Evolutionary conservation across 2,888 invertebrate species (phyloP).

Genomic region (Hirtodrosophila cameraria): DNA sequence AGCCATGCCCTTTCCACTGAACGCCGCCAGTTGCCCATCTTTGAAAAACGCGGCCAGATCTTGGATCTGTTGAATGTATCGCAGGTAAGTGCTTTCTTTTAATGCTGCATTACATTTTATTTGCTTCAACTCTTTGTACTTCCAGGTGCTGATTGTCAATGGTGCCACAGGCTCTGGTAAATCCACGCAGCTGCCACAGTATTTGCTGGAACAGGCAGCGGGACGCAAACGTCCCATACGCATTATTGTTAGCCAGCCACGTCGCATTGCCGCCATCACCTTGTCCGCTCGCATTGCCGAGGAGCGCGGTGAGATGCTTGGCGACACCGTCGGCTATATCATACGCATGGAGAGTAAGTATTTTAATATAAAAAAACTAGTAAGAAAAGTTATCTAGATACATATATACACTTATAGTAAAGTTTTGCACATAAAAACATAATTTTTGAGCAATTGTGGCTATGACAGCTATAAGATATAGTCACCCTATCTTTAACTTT

Average conservation of each 20-base stretch:
- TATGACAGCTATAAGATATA: too few species aligned
- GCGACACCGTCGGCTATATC: slow-evolving; percentile 93
- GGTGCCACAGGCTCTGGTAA: slow-evolving; percentile 97
- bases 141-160: slow-evolving; percentile 89
- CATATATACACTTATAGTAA: too few species aligned
- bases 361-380: too few species aligned
- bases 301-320: slow-evolving; percentile 89
- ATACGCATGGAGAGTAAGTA: slow-evolving; percentile 91
- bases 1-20: slow-evolving; percentile 49
- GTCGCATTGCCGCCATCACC: slow-evolving; percentile 94
- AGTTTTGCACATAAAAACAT: too few species aligned
- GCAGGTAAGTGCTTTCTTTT: slow-evolving; percentile 71
- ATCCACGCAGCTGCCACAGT: slow-evolving; percentile 98
- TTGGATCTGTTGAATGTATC: slow-evolving; percentile 53
- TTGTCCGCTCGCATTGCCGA: slow-evolving; percentile 93
- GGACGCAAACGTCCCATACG: slow-evolving; percentile 88
- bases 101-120: too few species aligned
- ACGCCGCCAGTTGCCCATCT: slow-evolving; percentile 73
- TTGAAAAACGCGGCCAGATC: slow-evolving; percentile 57
- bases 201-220: slow-evolving; percentile 91
- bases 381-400: too few species aligned
- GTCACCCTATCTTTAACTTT: too few species aligned
- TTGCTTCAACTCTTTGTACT: too few species aligned
- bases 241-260: slow-evolving; percentile 96
- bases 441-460: too few species aligned